Conservation (phyloP, 2,113 vertebrate genomes). For the Nyctereutes procyonoides region DNA sequence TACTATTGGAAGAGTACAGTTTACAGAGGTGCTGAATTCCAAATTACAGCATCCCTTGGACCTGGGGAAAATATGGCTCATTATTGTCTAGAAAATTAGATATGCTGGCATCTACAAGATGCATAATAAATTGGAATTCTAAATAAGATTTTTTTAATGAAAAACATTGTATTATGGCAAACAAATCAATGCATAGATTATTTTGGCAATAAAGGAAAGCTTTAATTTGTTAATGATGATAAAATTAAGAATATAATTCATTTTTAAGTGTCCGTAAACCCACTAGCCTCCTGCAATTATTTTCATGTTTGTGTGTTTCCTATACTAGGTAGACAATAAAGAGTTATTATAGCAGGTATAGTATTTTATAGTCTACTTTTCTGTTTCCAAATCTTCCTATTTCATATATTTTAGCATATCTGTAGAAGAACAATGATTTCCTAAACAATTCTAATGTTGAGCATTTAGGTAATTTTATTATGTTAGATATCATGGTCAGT, state of each 20-base stretch:
- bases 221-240: background rate
- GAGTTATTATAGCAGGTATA: background rate
- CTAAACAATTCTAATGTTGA: background rate
- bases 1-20: background rate
- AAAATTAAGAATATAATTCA: constrained; percentile 15
- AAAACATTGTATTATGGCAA: background rate
- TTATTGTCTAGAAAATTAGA: background rate
- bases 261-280: background rate
- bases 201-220: background rate
- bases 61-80: background rate
- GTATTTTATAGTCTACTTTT: constrained; percentile 6
- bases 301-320: background rate
- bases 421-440: background rate
- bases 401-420: background rate
- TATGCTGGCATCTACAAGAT: background rate
- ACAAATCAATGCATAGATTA: background rate
- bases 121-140: background rate
- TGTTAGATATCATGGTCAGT: background rate
- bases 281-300: background rate
- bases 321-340: background rate
- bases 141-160: background rate
- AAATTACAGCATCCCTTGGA: background rate
- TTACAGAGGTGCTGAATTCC: background rate
- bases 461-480: background rate
- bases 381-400: background rate